Conservation (phyloP, 2,797 vertebrate species). For the Sparidentex hasta region DNA sequence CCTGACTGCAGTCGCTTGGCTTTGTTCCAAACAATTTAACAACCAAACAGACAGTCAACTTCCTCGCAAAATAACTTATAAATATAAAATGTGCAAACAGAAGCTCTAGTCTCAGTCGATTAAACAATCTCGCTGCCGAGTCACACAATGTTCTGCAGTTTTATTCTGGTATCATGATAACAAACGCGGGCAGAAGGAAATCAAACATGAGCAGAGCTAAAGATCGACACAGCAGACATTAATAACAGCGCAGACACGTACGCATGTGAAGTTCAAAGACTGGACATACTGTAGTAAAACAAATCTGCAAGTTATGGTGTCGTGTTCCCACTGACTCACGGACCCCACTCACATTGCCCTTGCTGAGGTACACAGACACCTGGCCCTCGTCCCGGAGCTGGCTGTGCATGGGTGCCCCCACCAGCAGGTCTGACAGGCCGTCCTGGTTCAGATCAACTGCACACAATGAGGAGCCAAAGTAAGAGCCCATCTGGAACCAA, state of each 20-base stretch:
- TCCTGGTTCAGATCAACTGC: conserved; percentile 98
- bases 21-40: conserved; percentile 35
- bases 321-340: conserved; percentile 39
- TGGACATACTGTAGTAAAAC: conserved; percentile 26
- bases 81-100: conserved; percentile 49
- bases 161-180: conserved; percentile 32
- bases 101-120: conserved; percentile 4
- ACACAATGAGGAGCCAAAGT: conserved; percentile 99
- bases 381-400: conserved; percentile 97
- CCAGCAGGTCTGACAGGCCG: conserved; percentile 97
- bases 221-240: conserved; percentile 12
- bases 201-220: conserved; percentile 25
- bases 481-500: conserved; percentile 99
- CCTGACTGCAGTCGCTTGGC: conserved; percentile 8
- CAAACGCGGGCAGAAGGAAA: conserved; percentile 42
- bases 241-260: conserved; percentile 4
- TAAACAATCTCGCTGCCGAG: conserved; percentile 32
- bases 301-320: conserved; percentile 34
- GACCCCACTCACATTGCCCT: conserved; percentile 94
- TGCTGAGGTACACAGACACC: conserved; percentile 96
- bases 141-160: conserved; percentile 24
- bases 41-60: conserved; percentile 29
- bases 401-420: conserved; percentile 98
- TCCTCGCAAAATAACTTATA: conserved; percentile 29
- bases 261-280: not conserved